Base-by-base conservation (phyloP, 2,113 vertebrate species). In the Charina bottae region DNA sequence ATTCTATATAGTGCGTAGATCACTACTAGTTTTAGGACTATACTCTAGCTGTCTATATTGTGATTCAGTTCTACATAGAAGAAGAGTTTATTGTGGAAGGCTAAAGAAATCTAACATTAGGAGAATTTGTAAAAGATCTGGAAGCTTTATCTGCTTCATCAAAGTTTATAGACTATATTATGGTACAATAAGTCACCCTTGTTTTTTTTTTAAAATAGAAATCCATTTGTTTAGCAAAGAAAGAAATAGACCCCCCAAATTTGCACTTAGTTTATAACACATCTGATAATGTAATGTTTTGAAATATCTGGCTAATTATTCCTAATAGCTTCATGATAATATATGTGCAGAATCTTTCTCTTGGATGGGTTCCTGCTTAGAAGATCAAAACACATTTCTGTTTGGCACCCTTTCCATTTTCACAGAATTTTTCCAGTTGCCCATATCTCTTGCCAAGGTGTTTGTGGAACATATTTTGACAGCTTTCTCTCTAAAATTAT, bases 381-480 rank as follows among this genome's bases (percentile, higher is more conserved):
- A 97, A 97, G 97, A 97, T 98, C 97, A 96, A 96, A 97, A 97
- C 95, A 97, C 96, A 97, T 97, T 97, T 97, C 96, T 92, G 94
- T 97, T 97, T 98, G 98, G 97, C 97, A 85, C 97, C 96, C 93
- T 96, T 97, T 96, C 96, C 96, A 96, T 94, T 97, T 98, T 97
- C 97, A 95, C 96, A 97, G 97, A 97, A 97, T 97, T 97, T 97
- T 96, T 96, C 97, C 97, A 97, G 93, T 96, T 97, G 97, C 97
- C 97, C 96, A 96, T 94, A 97, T 97, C 96, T 96, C 97, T 98
- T 98, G 98, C 97, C 98, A 98, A 97, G 95, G 95, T 97, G 97
- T 97, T 97, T 97, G 97, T 49, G 21, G 97, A 98, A 97, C 97
- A 98, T 98, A 98, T 98, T 98, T 98, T 98, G 98, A 98, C 97